A percentile compares a stretch with the other conserved stretches of the same genome.
Conservation (phyloP, 2,888 invertebrate genomes). For the Elysia crispata region DNA sequence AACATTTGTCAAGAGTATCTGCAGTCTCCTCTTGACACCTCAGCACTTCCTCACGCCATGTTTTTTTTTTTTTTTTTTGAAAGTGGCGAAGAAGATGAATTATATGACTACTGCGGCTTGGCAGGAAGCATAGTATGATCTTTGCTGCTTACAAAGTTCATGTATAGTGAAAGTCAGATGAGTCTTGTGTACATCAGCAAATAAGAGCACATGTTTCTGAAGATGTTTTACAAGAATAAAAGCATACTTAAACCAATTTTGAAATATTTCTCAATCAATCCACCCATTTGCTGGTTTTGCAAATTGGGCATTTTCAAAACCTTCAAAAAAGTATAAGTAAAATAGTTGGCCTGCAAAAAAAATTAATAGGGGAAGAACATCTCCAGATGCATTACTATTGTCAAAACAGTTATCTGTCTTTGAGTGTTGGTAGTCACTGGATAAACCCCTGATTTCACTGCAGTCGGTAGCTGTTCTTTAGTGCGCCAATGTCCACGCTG, state of each 20-base stretch:
- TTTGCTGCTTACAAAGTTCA: not conserved
- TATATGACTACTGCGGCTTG: not conserved
- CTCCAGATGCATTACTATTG: not conserved
- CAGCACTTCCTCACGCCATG: too few relatives aligned
- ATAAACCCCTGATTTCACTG: too few relatives aligned
- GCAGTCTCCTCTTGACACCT: too few relatives aligned
- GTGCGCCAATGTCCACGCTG: too few relatives aligned
- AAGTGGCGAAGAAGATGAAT: not conserved
- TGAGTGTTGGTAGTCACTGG: too few relatives aligned
- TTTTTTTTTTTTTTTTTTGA: not conserved
- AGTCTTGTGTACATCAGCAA: slow-evolving; percentile 9
- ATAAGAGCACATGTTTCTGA: not conserved
- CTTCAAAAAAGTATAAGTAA: not conserved
- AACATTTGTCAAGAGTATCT: too few relatives aligned
- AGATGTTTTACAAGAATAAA: not conserved
- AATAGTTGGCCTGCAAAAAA: not conserved
- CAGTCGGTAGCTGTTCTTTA: too few relatives aligned
- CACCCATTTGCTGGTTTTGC: not conserved
- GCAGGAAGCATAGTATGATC: not conserved
- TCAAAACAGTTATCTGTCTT: not conserved
- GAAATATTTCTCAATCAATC: slow-evolving; percentile 10
- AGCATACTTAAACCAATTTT: not conserved
- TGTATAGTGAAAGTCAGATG: not conserved
- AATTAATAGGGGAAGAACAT: not conserved
- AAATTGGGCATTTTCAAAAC: not conserved